These are phyloP conservation scores for Saimiri boliviensis DNA, from an alignment of 2,113 vertebrate species.

Conservation along the genomic window DNA sequence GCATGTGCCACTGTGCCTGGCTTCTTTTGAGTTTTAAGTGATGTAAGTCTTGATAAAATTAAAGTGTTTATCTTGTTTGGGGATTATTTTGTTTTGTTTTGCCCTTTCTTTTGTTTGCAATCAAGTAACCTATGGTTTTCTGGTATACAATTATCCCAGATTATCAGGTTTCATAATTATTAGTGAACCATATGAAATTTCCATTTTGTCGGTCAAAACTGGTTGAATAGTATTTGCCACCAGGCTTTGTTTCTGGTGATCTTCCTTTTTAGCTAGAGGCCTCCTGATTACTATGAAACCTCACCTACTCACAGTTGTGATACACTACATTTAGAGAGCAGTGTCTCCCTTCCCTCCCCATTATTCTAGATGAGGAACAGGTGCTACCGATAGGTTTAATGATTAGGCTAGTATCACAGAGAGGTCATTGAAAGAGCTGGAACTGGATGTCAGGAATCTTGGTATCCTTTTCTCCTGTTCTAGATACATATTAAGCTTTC, in stretches of 20 bases:
- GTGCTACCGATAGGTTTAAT: not conserved
- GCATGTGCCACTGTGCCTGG: too few species aligned
- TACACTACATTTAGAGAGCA: not conserved
- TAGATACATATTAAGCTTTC: conserved; percentile 41
- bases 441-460: not conserved
- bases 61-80: not conserved
- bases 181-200: not conserved
- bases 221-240: conserved; percentile 46
- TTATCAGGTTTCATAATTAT: conserved; percentile 30
- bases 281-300: conserved; percentile 15
- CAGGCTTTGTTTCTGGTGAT: not conserved
- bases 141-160: not conserved
- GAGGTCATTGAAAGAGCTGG: conserved; percentile 55
- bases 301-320: not conserved
- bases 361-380: not conserved
- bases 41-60: not conserved
- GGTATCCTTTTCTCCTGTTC: conserved; percentile 43
- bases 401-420: conserved; percentile 60
- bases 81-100: conserved; percentile 27
- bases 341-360: not conserved
- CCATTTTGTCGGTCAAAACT: not conserved
- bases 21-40: not conserved
- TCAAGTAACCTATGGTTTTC: not conserved
- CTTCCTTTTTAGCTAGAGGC: not conserved
- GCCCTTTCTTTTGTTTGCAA: conserved; percentile 2